Conservation (phyloP, 2,888 invertebrate species). For the Agrochola lota region DNA sequence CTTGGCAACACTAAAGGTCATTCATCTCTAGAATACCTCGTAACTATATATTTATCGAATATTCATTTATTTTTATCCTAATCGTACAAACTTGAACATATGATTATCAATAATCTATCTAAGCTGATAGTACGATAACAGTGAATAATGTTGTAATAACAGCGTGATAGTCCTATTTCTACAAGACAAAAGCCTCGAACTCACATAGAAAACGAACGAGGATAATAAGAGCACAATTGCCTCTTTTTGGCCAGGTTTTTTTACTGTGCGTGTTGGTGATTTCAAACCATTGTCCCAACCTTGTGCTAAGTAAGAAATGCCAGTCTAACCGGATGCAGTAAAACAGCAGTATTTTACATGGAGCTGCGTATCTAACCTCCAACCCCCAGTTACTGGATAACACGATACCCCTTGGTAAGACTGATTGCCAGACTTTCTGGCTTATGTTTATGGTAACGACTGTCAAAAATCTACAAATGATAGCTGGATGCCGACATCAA, state of each 20-base stretch:
- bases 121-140: slow-evolving; percentile 8
- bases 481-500: neutral
- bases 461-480: neutral
- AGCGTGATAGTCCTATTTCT: neutral
- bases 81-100: slow-evolving; percentile 33
- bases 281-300: neutral
- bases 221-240: neutral
- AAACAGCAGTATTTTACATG: neutral
- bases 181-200: neutral
- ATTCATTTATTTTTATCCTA: slow-evolving; percentile 21
- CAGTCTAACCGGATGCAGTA: no score
- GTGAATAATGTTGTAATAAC: neutral
- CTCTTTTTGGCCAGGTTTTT: neutral
- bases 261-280: neutral
- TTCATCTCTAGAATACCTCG: slow-evolving; percentile 33
- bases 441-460: neutral
- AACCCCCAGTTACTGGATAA: neutral
- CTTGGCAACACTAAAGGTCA: slow-evolving; percentile 42
- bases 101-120: neutral
- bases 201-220: neutral
- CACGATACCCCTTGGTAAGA: neutral
- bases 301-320: neutral
- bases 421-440: neutral
- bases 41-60: slow-evolving; percentile 10
- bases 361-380: neutral